Conservation (phyloP, 2,797 vertebrate species). For the Oreortyx pictus region DNA sequence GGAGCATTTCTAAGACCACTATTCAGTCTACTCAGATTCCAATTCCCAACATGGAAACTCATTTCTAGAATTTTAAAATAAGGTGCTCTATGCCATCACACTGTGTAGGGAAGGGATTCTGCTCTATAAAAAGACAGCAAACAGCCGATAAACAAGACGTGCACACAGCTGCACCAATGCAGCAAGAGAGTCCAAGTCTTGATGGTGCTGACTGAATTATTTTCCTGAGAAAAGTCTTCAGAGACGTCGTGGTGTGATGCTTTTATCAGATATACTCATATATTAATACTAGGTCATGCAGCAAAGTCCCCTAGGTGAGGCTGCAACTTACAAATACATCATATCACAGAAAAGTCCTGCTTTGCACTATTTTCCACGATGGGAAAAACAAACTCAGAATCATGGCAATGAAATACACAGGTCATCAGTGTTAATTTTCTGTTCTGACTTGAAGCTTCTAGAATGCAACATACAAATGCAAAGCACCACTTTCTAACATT, state of each 20-base stretch:
- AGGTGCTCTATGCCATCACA: neutral
- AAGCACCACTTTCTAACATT: conserved; percentile 6
- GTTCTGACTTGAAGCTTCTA: conserved; percentile 6
- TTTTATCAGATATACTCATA: conserved; percentile 8
- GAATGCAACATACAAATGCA: conserved; percentile 44
- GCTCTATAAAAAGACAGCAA: neutral
- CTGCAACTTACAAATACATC: neutral
- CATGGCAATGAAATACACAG: neutral
- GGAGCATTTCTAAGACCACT: neutral
- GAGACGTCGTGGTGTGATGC: neutral
- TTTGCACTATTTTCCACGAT: neutral
- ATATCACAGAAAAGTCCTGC: neutral
- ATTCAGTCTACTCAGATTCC: neutral
- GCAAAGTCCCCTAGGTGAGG: conserved; percentile 6
- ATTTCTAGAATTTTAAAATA: conserved; percentile 26
- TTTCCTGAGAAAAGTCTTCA: conserved; percentile 43
- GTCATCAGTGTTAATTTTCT: conserved; percentile 15
- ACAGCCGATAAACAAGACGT: conserved; percentile 36
- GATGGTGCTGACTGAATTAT: neutral
- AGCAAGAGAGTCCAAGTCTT: neutral
- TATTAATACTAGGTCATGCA: neutral
- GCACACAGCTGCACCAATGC: neutral
- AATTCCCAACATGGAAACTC: neutral
- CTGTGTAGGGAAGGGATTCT: neutral
- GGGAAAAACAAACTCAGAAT: neutral